These are phyloP conservation scores for Chesias legatella DNA, from an alignment of 2,888 invertebrate genomes.

Conservation along the genomic window DNA sequence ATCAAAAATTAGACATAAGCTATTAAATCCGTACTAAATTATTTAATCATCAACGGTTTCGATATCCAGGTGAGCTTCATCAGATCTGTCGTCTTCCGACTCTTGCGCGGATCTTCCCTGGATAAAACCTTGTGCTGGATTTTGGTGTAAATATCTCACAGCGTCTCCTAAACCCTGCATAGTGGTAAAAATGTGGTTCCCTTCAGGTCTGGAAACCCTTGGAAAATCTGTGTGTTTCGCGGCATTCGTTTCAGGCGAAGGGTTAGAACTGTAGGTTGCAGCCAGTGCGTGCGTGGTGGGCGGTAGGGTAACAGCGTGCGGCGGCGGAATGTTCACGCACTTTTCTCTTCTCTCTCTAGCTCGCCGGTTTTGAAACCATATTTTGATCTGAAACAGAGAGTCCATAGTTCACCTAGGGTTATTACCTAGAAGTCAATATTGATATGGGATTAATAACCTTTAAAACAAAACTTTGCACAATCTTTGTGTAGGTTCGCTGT, in stretches of 20 bases:
- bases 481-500: too few relatives aligned
- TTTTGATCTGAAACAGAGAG: slow-evolving; percentile 74
- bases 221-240: neutral
- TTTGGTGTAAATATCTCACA: slow-evolving; percentile 4
- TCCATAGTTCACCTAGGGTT: neutral
- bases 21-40: too few relatives aligned
- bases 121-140: slow-evolving; percentile 1
- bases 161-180: neutral
- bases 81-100: slow-evolving; percentile 40
- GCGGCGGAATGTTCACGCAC: slow-evolving; percentile 51
- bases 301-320: slow-evolving; percentile 55
- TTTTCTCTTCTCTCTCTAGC: slow-evolving; percentile 87
- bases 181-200: slow-evolving; percentile 3
- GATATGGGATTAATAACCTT: too few relatives aligned
- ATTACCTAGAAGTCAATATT: too few relatives aligned
- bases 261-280: slow-evolving; percentile 5
- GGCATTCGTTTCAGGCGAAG: slow-evolving; percentile 15
- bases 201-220: neutral
- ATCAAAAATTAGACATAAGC: too few relatives aligned
- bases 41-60: slow-evolving; percentile 46
- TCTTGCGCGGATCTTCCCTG: slow-evolving; percentile 19
- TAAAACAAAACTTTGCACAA: too few relatives aligned
- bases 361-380: slow-evolving; percentile 91
- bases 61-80: slow-evolving; percentile 56
- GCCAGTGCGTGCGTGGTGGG: slow-evolving; percentile 43